Conservation (phyloP, 2,113 vertebrate genomes). For the Apodemus speciosus region DNA sequence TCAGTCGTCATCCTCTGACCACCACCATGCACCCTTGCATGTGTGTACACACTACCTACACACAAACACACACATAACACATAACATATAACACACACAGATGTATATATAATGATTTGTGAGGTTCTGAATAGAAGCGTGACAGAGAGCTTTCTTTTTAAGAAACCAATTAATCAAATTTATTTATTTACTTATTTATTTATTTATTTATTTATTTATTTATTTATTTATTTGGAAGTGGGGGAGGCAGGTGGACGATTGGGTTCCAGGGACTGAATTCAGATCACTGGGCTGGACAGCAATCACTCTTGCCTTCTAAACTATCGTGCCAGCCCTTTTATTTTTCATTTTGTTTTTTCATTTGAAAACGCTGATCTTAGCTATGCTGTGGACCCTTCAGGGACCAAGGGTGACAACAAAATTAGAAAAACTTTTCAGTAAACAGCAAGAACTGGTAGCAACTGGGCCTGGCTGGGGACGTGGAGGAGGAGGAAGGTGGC, state of each 20-base stretch:
- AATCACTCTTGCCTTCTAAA: too few relatives aligned
- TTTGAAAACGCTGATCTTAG: background rate
- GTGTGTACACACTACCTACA: background rate
- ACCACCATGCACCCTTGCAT: too few relatives aligned
- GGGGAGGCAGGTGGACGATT: background rate
- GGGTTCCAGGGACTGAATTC: background rate
- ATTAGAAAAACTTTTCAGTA: conserved; percentile 4
- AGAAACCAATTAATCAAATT: background rate
- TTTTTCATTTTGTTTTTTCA: background rate
- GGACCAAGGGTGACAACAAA: background rate
- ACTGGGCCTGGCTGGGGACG: background rate
- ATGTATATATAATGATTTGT: background rate
- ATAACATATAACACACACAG: too few relatives aligned
- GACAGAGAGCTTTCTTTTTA: background rate
- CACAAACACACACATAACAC: too few relatives aligned
- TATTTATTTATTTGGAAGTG: background rate
- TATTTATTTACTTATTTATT: too few relatives aligned
- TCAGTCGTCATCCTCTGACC: background rate
- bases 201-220: background rate
- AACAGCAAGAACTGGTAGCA: background rate
- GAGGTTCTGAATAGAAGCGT: background rate
- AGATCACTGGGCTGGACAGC: background rate
- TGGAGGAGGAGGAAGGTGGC: background rate
- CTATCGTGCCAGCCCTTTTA: background rate
- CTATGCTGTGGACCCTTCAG: background rate